phyloP scores from a whole-genome alignment of 2,888 invertebrate species.

The Zelleria hepariella region DNA sequence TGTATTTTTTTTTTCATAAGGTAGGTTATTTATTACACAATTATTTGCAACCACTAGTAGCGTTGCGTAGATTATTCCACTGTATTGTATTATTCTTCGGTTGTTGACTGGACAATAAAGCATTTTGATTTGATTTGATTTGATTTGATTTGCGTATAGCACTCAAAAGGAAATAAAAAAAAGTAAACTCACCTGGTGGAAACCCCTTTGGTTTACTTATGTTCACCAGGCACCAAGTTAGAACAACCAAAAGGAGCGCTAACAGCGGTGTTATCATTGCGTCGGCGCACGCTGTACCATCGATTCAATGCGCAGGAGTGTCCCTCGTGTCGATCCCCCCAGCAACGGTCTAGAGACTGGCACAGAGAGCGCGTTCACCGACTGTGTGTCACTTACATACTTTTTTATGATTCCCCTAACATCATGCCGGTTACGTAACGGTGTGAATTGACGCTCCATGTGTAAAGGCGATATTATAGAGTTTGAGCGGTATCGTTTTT shows the following conservation, averaged over 20 bases:
- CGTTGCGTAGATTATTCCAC: too few species aligned
- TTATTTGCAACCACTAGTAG: too few species aligned
- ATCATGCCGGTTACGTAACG: conserved; percentile 1
- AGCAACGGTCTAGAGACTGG: conserved; percentile 24
- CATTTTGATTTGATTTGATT: too few species aligned
- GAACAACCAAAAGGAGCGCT: conserved; percentile 14
- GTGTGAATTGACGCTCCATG: not conserved
- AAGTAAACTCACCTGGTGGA: conserved; percentile 11
- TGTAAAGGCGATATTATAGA: not conserved
- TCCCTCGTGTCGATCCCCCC: conserved; percentile 20
- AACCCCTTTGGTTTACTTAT: conserved; percentile 8
- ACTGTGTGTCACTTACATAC: not conserved
- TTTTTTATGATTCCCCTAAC: conserved; percentile 5
- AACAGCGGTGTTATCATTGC: not conserved
- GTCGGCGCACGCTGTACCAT: not conserved
- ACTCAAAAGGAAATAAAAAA: not conserved
- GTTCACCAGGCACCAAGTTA: conserved; percentile 7
- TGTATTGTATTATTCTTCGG: too few species aligned
- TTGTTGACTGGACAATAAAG: too few species aligned
- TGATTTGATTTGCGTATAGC: too few species aligned
- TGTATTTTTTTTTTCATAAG: too few species aligned
- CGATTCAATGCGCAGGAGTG: not conserved
- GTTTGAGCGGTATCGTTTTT: not conserved
- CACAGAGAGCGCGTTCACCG: conserved; percentile 8
- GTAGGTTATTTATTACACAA: too few species aligned